Evolutionary conservation across 2,797 vertebrate genomes (phyloP), one percentile per base, ranked within the genome.

Genomic region (Eidolon dupreanum): DNA sequence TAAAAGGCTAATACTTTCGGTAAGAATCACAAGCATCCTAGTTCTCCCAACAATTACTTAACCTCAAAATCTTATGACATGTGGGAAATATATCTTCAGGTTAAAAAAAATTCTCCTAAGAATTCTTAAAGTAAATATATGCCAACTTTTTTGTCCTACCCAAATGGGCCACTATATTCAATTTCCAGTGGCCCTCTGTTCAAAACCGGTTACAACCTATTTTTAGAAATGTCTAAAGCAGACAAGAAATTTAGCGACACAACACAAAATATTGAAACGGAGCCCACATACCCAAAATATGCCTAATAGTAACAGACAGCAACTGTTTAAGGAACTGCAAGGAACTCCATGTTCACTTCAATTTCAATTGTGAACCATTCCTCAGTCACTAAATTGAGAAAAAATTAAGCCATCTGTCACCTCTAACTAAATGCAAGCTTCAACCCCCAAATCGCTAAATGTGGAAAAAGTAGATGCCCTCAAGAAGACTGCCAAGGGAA

Each of bases 341-440:
- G 57, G n/a, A 81, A 97, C 96, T 98, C 96, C 97, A 95, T 38
- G 97, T 70, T 77, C 71, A 43, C 96, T 98, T 91, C 66, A 24
- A 94, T 95, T 98, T 94, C 97, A 94, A 97, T 95, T 96, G 82
- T 46, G 95, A 93, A 95, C 95, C 33, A 96, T 91, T 95, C 95
- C 77, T 95, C 73, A 79, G 65, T 46, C 95, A 97, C 75, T 94
- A 86, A 96, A 66, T 82, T 94, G 88, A 93, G 82, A 68, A 93
- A 84, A 68, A 74, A 11, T 33, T 88, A 63, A 94, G 31, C 66
- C 88, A 77, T 97, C 97, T 96, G 73, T 95, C 92, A 90, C 95
- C 94, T 97, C 96, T 98, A 97, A 98, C 93, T 97, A 97, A 98
- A 97, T 65, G 8, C 6, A 97, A 96, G 90, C 82, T 97, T 98